phyloP scores from a whole-genome alignment of 1,140 invertebrate species.

The Heliconius eleuchia region DNA sequence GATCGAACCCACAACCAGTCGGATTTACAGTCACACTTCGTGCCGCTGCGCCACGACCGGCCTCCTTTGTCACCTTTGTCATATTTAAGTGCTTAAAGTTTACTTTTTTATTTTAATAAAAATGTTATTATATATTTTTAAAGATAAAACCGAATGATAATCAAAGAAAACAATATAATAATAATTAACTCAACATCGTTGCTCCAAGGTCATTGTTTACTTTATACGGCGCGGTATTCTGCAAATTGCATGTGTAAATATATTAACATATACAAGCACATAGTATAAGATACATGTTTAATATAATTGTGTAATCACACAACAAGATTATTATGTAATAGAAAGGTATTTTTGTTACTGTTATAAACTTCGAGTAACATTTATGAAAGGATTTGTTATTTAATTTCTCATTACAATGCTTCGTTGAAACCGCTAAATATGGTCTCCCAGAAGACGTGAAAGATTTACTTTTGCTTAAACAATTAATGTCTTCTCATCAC shows the following conservation, averaged over 20 bases:
- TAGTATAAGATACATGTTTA: not conserved
- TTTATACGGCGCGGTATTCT: slow-evolving; percentile 11
- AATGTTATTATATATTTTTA: not conserved
- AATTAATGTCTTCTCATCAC: too few species aligned
- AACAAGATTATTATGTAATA: not conserved
- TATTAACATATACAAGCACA: not conserved
- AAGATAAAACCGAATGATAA: not conserved
- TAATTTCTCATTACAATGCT: too few species aligned
- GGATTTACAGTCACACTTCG: too few species aligned
- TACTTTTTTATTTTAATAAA: not conserved
- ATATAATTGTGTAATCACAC: not conserved
- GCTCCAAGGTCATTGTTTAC: slow-evolving; percentile 18
- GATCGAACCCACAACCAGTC: too few species aligned
- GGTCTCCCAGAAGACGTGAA: too few species aligned
- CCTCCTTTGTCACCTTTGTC: not conserved
- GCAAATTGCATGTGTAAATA: slow-evolving; percentile 15
- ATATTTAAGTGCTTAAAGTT: not conserved
- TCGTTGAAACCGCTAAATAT: too few species aligned
- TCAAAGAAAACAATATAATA: slow-evolving; percentile 15
- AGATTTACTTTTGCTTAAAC: too few species aligned
- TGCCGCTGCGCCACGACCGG: too few species aligned
- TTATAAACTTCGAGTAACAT: not conserved
- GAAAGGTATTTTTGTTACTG: not conserved
- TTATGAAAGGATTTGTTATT: not conserved
- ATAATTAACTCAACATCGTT: slow-evolving; percentile 11